Base-by-base conservation (phyloP, 2,888 invertebrate genomes). In the Lochmaea capreae region DNA sequence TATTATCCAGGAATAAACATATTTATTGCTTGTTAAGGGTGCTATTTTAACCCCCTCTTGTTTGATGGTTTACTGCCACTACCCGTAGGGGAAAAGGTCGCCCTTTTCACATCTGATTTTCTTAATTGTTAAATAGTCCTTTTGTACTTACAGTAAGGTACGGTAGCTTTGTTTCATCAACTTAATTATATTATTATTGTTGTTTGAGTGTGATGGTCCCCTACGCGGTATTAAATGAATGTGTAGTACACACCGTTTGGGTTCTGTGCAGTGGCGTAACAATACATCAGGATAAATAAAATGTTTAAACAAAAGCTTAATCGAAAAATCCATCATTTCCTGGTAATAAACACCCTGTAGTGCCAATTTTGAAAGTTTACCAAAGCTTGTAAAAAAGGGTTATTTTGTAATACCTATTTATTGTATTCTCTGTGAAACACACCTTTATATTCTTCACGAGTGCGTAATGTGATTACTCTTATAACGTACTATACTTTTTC, bases 1-100 rank as follows among this genome's bases (percentile, higher is more conserved):
- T 83, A 83, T 85, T 84, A 83, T 78, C 81, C 81, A 79, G 81
- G 77, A 78, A 79, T 81, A 79, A 81, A 81, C 81, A 82, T 83
- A 81, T 84, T 84, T 85, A 84, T 83, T 82, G 84, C 84, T 84
- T 84, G 85, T 84, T 85, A 85, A 83, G 82, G 81, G 81, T 76
- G 82, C 82, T 80, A 82, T 83, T 84, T 80, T 77, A 81, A 82
- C 81, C 18, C 82, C 82, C 80, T 75, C 58, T 83, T 81, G 81
- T 79, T 80, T 79, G 81, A 78, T 79, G 79, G 79, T 79, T 80
- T 81, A 81, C 79, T 76, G 78, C 72, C 74, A 71, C 65, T 70
- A 71, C 78, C 76, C 77, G 59, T 6, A 16, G 65, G 72, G 74
- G 63, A 72, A 76, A 76, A 76, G 75, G 75, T 76, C 74, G 75